Base-by-base conservation (phyloP, 2,888 invertebrate genomes). In the Incurvaria masculella region DNA sequence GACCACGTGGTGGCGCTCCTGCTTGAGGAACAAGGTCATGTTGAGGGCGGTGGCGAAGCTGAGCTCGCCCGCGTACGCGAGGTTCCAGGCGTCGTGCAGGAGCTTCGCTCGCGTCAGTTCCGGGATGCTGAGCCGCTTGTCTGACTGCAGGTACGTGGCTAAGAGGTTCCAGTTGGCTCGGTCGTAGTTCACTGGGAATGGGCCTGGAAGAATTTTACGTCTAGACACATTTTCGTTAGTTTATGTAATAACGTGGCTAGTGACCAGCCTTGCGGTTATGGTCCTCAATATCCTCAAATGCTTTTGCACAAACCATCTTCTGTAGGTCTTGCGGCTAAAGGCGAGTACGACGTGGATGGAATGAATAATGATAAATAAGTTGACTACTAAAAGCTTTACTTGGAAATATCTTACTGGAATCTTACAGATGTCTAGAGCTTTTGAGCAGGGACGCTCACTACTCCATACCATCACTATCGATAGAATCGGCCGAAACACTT, bases 151-250 rank as follows among this genome's bases (percentile, higher is more conserved):
- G 60, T 80, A 90, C 21, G 80, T 66, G 0, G 88, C 81, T 4
- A 93, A 66, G 57, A 89, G 80, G 52, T 85, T 81, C 92, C 92
- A 93, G 62, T 91, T 92, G 38, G 79, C 70, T 5, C 71, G 63
- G 59, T 92, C 92, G 60, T 93, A 93, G 61, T 91, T 91, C 0
- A 93, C 92, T 3, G 90, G 88, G 68, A 86, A 91, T 38, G 91
- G 89, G 1, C 88, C 89, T 88, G 58, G 16, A 63, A 63, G 21
- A n/a, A n/a, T 43, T n/a, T 18, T 44, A 38, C 49, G 33, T 49
- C 44, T 10, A 46, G 50, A 50, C 47, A 10, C 8, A 27, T 27
- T 27, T 27, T 14, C 27, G 27, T 27, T 27, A n/a, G n/a, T n/a
- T n/a, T n/a, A n/a, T n/a, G n/a, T n/a, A n/a, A n/a, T n/a, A n/a